Base-by-base conservation (phyloP, 2,113 vertebrate genomes). In the Eolophus roseicapilla region DNA sequence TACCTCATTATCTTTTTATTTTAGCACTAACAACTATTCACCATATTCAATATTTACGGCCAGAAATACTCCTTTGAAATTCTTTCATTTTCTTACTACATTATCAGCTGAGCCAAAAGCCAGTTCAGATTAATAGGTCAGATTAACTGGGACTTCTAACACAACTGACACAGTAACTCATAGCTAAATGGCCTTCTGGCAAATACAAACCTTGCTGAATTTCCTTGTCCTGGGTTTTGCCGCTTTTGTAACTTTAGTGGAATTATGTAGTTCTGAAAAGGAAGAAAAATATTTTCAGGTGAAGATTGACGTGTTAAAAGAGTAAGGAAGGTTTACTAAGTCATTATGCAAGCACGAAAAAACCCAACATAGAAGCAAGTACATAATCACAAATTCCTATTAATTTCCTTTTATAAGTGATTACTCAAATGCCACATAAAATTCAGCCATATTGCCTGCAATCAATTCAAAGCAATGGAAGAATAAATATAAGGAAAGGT, bases 201-300 rank as follows among this genome's bases (percentile, higher is more conserved):
- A 77, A 94, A 95, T 43, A 97, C 98, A 97, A 97, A 99, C 99
- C 99, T 99, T 99, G 97, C 96, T 98, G 86, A 96, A 91, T 96
- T 99, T 99, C 96, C 98, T 99, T 90, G 98, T 92, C 92, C 98
- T 98, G 55, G 98, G 97, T 96, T 99, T 99, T 57, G 88, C 98
- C 33, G 98, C 98, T 88, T 98, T 99, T 95, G 98, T 97, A 63
- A 98, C 98, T 97, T 98, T 98, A 70, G 98, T 96, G 75, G 98
- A 97, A 95, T 97, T 98, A 43, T 98, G 98, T 71, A 98, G 97
- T 88, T 99, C 99, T 99, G 94, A 70, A 96, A 97, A 93, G 44
- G 86, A 94, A 86, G 44, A 78, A 67, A 63, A 94, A 82, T n/a
- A 95, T 65, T 92, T 94, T 82, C 67, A 95, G 62, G 9, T 49